phyloP scores from a whole-genome alignment of 2,113 vertebrate species.

The Clupea harengus region DNA sequence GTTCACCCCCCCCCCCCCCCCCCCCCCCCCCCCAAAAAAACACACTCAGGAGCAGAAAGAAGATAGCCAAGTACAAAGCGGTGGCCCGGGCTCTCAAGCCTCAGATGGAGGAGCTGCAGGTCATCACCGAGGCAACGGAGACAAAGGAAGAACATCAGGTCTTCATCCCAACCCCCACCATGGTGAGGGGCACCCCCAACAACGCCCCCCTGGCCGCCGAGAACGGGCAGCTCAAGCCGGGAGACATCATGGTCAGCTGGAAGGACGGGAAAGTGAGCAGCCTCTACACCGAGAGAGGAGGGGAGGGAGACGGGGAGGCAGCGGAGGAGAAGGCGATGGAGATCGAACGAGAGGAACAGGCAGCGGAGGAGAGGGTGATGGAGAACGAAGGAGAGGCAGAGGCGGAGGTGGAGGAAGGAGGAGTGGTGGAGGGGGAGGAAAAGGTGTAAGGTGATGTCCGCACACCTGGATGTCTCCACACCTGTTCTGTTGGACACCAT shows the following conservation, averaged over 20 bases:
- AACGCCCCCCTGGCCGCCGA: slow-evolving; percentile 29
- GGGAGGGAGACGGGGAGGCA: slow-evolving; percentile 1
- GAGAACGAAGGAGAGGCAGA: neutral
- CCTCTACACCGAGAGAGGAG: slow-evolving; percentile 56
- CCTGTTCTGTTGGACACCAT: neutral
- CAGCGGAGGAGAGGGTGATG: neutral
- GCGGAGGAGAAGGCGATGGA: slow-evolving; percentile 51
- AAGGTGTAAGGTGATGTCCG: neutral
- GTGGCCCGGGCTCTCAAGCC: slow-evolving; percentile 16
- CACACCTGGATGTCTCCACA: neutral
- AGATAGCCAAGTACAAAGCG: slow-evolving; percentile 48
- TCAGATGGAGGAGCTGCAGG: slow-evolving; percentile 44
- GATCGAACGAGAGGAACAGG: neutral
- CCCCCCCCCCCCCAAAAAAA: neutral
- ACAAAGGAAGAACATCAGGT: slow-evolving; percentile 35
- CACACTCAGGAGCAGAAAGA: slow-evolving; percentile 75
- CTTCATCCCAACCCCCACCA: neutral
- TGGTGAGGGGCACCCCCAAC: slow-evolving; percentile 7
- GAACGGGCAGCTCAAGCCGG: slow-evolving; percentile 38
- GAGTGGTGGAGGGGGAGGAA: slow-evolving; percentile 6
- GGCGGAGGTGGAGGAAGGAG: neutral
- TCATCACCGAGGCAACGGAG: slow-evolving; percentile 48
- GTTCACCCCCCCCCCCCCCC: neutral
- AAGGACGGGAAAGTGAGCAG: slow-evolving; percentile 69
- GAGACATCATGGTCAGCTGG: slow-evolving; percentile 70